A percentile compares a stretch with the other conserved stretches of the same genome.
These are phyloP conservation scores for Neoarius graeffei DNA, from an alignment of 2,113 vertebrate genomes.

Conservation along the genomic window DNA sequence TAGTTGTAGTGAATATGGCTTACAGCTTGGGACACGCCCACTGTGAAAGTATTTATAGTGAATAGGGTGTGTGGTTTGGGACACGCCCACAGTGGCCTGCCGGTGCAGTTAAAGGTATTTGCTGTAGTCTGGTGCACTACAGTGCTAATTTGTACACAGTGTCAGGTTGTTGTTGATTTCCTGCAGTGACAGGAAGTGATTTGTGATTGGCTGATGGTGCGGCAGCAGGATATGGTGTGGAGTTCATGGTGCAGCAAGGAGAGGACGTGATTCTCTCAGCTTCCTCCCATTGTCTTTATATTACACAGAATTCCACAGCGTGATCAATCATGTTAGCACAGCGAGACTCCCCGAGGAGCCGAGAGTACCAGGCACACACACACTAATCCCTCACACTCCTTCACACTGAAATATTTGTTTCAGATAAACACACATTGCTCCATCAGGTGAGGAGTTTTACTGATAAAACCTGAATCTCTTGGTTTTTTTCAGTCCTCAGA, in stretches of 20 bases:
- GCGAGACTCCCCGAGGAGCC: not conserved
- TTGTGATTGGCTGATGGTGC: not conserved
- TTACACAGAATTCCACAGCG: constrained; percentile 41
- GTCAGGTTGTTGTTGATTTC: not conserved
- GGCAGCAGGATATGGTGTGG: not conserved
- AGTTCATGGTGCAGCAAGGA: not conserved
- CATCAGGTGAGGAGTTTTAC: not conserved
- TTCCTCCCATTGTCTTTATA: constrained; percentile 53
- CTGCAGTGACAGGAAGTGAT: constrained; percentile 10
- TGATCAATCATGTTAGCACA: constrained; percentile 45
- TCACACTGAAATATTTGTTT: constrained; percentile 13
- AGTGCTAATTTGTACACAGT: not conserved
- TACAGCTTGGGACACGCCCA: not conserved
- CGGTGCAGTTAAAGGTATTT: not conserved
- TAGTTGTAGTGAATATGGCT: not conserved
- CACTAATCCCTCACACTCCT: not conserved
- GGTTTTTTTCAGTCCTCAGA: not conserved
- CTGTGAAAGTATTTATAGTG: not conserved
- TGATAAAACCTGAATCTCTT: not conserved
- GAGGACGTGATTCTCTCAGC: not conserved
- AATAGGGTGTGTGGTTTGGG: not conserved
- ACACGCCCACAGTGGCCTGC: not conserved
- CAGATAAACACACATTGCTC: not conserved
- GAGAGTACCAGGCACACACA: constrained; percentile 27
- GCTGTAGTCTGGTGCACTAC: not conserved